A percentile compares a stretch with the other conserved stretches of the same genome.
Conservation (phyloP, 2,888 invertebrate species). For the Cephus nigrinus region DNA sequence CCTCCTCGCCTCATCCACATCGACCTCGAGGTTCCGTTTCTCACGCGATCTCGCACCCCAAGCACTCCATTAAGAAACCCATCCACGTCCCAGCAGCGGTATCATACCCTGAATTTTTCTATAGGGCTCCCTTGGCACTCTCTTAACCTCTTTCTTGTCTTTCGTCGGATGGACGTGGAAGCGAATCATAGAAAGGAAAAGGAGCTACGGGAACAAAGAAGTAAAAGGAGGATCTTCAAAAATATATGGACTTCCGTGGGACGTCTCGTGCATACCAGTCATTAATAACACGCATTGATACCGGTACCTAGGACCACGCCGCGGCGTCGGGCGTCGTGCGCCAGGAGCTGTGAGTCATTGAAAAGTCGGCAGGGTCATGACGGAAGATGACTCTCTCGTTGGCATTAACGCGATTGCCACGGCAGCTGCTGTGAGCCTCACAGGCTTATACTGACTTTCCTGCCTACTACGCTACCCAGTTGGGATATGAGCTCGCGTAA, state of each 20-base stretch:
- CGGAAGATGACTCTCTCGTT: slow-evolving; percentile 13
- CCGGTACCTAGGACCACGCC: slow-evolving; percentile 15
- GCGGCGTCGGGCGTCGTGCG: slow-evolving; percentile 8
- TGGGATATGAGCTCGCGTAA: slow-evolving; percentile 40
- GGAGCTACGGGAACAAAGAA: neutral
- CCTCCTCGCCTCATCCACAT: slow-evolving; percentile 47
- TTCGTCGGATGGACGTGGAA: neutral
- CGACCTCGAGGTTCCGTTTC: slow-evolving; percentile 40
- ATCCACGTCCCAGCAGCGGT: neutral
- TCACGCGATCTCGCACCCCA: slow-evolving; percentile 30
- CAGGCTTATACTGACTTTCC: slow-evolving; percentile 27
- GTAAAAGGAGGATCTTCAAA: neutral
- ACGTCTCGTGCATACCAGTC: slow-evolving; percentile 10
- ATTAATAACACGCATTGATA: slow-evolving; percentile 12
- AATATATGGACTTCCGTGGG: neutral
- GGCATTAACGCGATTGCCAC: slow-evolving; percentile 59
- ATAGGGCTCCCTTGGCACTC: neutral
- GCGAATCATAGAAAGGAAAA: neutral
- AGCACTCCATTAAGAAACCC: slow-evolving; percentile 7
- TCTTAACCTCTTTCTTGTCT: neutral
- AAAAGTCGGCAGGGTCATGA: slow-evolving; percentile 25
- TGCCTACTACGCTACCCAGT: neutral
- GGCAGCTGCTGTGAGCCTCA: slow-evolving; percentile 26
- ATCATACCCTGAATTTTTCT: neutral
- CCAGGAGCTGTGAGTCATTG: slow-evolving; percentile 40